Percentiles rank a stretch among this genome's conserved stretches.
Conservation (phyloP, 2,113 vertebrate genomes). For the Poeciliopsis retropinna region DNA sequence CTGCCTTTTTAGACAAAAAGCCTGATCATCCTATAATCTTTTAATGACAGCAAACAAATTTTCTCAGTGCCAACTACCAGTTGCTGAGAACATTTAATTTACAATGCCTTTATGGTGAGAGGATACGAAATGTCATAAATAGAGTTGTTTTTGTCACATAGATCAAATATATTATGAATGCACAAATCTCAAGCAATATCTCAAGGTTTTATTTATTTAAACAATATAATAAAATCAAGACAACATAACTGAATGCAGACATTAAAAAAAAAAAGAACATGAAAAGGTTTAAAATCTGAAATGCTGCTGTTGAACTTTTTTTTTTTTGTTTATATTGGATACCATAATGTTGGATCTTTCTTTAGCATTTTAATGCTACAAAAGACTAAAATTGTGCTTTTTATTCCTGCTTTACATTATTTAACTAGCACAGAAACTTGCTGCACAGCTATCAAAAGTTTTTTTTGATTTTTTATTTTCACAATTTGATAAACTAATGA, state of each 20-base stretch:
- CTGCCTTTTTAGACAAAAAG: conserved; percentile 45
- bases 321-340: background rate
- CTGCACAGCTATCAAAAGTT: background rate
- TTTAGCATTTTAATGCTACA: background rate
- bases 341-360: background rate
- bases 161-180: too few species aligned
- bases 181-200: background rate
- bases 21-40: conserved; percentile 15
- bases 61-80: conserved; percentile 3
- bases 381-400: background rate
- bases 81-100: background rate
- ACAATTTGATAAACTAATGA: background rate
- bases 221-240: background rate
- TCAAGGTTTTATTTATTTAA: background rate
- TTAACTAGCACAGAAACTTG: background rate
- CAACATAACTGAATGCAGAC: background rate
- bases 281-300: background rate
- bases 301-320: background rate
- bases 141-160: too few species aligned
- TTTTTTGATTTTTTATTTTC: too few species aligned
- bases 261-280: background rate
- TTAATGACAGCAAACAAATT: conserved; percentile 33
- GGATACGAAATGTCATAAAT: background rate
- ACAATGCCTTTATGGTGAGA: background rate
- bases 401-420: background rate